phyloP scores from a whole-genome alignment of 2,888 invertebrate genomes.

The Trisateles emortualis region DNA sequence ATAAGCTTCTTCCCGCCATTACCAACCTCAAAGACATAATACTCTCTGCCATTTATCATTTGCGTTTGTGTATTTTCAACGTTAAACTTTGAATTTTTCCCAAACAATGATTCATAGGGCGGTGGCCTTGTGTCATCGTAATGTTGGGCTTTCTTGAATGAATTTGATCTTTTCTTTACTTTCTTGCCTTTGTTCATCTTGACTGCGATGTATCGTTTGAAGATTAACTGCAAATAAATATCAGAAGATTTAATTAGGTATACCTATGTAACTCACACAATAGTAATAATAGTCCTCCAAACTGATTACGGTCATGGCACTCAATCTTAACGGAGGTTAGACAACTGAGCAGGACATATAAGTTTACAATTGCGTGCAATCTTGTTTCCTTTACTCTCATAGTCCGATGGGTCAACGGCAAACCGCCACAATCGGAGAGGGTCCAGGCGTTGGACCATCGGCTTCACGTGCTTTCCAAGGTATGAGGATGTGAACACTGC shows the following conservation, averaged over 20 bases:
- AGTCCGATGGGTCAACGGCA: too few species aligned
- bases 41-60: constrained; percentile 92
- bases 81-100: constrained; percentile 63
- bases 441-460: too few species aligned
- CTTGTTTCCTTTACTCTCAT: too few species aligned
- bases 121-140: constrained; percentile 86
- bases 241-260: background rate
- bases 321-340: too few species aligned
- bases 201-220: constrained; percentile 59
- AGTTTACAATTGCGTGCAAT: too few species aligned
- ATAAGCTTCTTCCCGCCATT: constrained; percentile 90
- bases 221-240: constrained; percentile 59
- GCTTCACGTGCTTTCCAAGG: too few species aligned
- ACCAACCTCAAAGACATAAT: constrained; percentile 88
- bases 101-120: constrained; percentile 88
- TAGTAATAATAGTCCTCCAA: background rate
- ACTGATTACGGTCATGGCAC: too few species aligned
- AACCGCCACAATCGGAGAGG: too few species aligned
- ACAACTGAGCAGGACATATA: too few species aligned
- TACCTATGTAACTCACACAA: background rate
- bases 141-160: constrained; percentile 34
- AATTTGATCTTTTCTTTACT: constrained; percentile 41
- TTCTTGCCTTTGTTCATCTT: constrained; percentile 41
- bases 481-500: too few species aligned
- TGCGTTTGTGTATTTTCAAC: constrained; percentile 76